These are phyloP conservation scores for Desmodus rotundus DNA, from an alignment of 2,113 vertebrate species.

Conservation along the genomic window DNA sequence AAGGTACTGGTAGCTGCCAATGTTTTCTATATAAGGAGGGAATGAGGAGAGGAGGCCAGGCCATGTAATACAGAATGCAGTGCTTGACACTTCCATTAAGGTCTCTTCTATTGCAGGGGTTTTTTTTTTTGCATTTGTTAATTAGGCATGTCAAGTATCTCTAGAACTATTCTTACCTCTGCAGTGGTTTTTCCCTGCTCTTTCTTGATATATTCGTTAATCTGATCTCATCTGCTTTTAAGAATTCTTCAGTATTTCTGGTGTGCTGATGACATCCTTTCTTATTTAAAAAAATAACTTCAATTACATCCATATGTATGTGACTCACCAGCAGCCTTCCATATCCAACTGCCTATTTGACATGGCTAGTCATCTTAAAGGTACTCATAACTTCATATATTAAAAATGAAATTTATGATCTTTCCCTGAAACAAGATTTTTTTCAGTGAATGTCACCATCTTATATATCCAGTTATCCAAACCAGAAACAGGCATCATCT, in stretches of 20 bases:
- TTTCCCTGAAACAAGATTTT: not conserved
- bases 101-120: not conserved
- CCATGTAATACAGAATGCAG: not conserved
- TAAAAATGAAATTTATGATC: not conserved
- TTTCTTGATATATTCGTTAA: constrained; percentile 7
- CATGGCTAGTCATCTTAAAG: not conserved
- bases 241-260: constrained; percentile 26
- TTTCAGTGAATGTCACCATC: not conserved
- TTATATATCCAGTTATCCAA: not conserved
- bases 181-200: not conserved
- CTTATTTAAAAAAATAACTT: constrained; percentile 41
- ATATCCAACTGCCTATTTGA: not conserved
- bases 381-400: not conserved
- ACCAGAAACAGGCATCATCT: not conserved
- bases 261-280: not conserved
- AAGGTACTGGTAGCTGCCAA: not conserved
- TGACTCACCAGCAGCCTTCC: not conserved
- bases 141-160: not conserved
- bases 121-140: not conserved
- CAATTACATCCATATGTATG: not conserved
- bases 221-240: constrained; percentile 27
- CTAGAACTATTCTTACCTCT: not conserved
- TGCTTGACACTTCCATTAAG: not conserved
- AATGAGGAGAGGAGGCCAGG: not conserved
- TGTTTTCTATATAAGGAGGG: not conserved